Evolutionary conservation across 2,888 invertebrate species (phyloP).

Genomic region (Cantharis lateralis): DNA sequence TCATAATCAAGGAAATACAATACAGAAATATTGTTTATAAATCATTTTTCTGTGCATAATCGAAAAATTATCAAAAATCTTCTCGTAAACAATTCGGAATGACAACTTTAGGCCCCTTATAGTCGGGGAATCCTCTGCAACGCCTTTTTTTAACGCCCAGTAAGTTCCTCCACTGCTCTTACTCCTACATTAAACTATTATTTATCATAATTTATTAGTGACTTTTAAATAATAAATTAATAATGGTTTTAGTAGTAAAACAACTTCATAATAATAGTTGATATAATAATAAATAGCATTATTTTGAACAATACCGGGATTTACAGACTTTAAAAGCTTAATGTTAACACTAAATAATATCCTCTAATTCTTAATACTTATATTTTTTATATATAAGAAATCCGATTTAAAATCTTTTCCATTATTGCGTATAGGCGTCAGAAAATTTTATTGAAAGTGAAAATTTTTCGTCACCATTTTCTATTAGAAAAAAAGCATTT

Average conservation of each 20-base stretch:
- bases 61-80: no score
- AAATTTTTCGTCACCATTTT: background rate
- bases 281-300: background rate
- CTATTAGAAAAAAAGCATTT: background rate
- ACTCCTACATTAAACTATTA: no score
- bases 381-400: background rate
- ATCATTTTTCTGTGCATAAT: no score
- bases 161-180: no score
- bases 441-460: background rate
- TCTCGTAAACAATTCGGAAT: no score
- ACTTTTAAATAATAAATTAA: no score
- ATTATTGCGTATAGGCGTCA: background rate
- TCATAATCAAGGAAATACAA: no score
- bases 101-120: no score
- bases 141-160: no score
- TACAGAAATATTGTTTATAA: no score
- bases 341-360: background rate
- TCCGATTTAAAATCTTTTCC: background rate
- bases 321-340: background rate
- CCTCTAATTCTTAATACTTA: background rate
- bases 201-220: no score
- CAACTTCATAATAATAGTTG: background rate
- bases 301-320: background rate
- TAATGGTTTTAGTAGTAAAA: background rate
- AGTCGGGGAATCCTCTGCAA: no score